A percentile compares a stretch with the other conserved stretches of the same genome.
phyloP scores from a whole-genome alignment of 2,888 invertebrate species.

The Eulithis prunata region DNA sequence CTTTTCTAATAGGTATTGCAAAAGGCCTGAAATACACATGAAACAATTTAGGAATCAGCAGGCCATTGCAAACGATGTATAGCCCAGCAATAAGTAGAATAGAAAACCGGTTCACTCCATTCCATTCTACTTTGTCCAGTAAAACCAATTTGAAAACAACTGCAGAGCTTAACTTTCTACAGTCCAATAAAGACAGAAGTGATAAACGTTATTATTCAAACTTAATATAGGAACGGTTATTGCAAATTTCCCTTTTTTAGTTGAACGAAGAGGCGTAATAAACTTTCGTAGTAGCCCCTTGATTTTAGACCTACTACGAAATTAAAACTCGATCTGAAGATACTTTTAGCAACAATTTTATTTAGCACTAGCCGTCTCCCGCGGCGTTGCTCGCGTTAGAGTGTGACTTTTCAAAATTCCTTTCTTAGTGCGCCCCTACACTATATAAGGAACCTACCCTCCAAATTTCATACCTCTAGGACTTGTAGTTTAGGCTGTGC shows the following conservation, averaged over 20 bases:
- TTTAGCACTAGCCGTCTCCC: too few species aligned
- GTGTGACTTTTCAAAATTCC: too few species aligned
- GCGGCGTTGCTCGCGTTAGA: too few species aligned
- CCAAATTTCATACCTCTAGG: too few species aligned
- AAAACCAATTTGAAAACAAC: slow-evolving; percentile 24
- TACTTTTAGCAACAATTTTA: too few species aligned
- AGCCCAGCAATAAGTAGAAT: background rate
- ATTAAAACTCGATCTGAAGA: background rate
- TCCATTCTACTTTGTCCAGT: slow-evolving; percentile 11
- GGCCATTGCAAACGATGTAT: too few species aligned
- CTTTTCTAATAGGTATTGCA: too few species aligned
- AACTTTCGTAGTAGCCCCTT: slow-evolving; percentile 1
- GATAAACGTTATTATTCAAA: slow-evolving; percentile 21
- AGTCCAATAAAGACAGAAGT: slow-evolving; percentile 19
- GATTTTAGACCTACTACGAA: background rate
- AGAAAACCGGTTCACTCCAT: background rate
- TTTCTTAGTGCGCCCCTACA: too few species aligned
- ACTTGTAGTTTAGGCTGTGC: too few species aligned
- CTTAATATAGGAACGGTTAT: slow-evolving; percentile 10
- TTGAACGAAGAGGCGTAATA: slow-evolving; percentile 12
- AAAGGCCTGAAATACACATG: too few species aligned
- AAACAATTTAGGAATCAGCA: too few species aligned
- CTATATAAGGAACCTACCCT: too few species aligned
- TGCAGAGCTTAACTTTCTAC: slow-evolving; percentile 20
- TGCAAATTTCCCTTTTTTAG: slow-evolving; percentile 17